Conservation (phyloP, 2,888 invertebrate species). For the Macrostomum cliftonense region DNA sequence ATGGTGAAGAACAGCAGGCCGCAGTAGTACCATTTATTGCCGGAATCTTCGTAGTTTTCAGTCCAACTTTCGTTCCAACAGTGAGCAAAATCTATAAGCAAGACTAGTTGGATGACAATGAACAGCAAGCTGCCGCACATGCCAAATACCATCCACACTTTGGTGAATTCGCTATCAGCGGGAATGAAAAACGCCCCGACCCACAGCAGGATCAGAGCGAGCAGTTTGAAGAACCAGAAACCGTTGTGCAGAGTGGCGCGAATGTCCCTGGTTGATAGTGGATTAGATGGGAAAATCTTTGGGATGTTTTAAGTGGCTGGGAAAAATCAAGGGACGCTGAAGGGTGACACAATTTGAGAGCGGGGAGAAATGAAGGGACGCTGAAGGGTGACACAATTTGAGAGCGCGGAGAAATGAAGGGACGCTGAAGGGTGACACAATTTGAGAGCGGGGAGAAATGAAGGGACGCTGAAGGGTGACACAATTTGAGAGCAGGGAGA, state of each 20-base stretch:
- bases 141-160: constrained; percentile 84
- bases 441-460: too few relatives aligned
- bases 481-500: too few relatives aligned
- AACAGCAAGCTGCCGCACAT: constrained; percentile 87
- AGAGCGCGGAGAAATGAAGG: too few relatives aligned
- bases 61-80: constrained; percentile 90
- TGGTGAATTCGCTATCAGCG: constrained; percentile 36
- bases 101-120: constrained; percentile 79
- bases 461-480: too few relatives aligned
- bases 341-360: too few relatives aligned
- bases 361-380: too few relatives aligned
- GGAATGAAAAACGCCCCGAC: constrained; percentile 94
- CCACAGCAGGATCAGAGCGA: constrained; percentile 67
- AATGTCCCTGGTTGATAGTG: too few relatives aligned
- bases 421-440: too few relatives aligned
- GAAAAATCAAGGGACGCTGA: too few relatives aligned
- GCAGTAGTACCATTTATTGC: constrained; percentile 58
- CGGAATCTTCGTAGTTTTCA: constrained; percentile 69
- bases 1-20: constrained; percentile 11
- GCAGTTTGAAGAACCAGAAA: constrained; percentile 86
- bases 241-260: background rate
- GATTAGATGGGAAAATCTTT: too few relatives aligned
- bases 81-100: constrained; percentile 93
- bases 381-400: too few relatives aligned
- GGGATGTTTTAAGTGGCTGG: too few relatives aligned